Percentiles rank a stretch among this genome's conserved stretches.
These are phyloP conservation scores for Chaunax sp. DNA, from an alignment of 2,797 vertebrate genomes.

Conservation along the genomic window DNA sequence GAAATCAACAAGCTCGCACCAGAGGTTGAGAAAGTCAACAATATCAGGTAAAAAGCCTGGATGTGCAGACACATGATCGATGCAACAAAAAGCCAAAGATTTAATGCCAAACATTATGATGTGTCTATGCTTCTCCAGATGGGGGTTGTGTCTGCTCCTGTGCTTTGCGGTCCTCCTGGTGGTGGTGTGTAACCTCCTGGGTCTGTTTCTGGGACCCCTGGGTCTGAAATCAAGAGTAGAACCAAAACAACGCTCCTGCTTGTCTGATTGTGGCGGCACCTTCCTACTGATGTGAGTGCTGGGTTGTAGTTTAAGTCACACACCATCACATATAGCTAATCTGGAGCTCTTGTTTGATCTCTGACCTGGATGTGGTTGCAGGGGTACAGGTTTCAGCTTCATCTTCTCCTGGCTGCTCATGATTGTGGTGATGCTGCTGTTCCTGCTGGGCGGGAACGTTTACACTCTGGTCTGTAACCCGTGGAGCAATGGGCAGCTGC, in stretches of 20 bases:
- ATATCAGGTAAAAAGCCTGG: slow-evolving; percentile 62
- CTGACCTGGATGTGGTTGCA: slow-evolving; percentile 64
- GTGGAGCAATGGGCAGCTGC: slow-evolving; percentile 81
- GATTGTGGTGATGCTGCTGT: slow-evolving; percentile 85
- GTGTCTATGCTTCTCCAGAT: slow-evolving; percentile 68
- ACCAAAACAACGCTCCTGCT: slow-evolving; percentile 81
- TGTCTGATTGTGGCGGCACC: slow-evolving; percentile 83
- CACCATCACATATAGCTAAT: background rate
- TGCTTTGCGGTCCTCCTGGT: slow-evolving; percentile 87
- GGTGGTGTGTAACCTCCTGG: slow-evolving; percentile 84
- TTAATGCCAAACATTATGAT: background rate
- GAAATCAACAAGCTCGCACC: background rate
- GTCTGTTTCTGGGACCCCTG: slow-evolving; percentile 84
- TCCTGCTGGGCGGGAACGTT: slow-evolving; percentile 85
- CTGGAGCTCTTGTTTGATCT: slow-evolving; percentile 24
- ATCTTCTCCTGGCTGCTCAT: slow-evolving; percentile 92
- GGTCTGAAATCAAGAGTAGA: slow-evolving; percentile 75
- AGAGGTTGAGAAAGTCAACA: background rate
- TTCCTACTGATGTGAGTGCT: slow-evolving; percentile 91
- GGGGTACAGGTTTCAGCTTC: slow-evolving; percentile 90
- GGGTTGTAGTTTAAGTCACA: no score
- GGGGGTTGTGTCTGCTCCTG: slow-evolving; percentile 71
- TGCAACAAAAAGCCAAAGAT: background rate
- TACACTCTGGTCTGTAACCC: slow-evolving; percentile 86
- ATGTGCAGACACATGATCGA: background rate